Evolutionary conservation across 1,140 invertebrate genomes (phyloP).

Genomic region (Oedothorax gibbosus): DNA sequence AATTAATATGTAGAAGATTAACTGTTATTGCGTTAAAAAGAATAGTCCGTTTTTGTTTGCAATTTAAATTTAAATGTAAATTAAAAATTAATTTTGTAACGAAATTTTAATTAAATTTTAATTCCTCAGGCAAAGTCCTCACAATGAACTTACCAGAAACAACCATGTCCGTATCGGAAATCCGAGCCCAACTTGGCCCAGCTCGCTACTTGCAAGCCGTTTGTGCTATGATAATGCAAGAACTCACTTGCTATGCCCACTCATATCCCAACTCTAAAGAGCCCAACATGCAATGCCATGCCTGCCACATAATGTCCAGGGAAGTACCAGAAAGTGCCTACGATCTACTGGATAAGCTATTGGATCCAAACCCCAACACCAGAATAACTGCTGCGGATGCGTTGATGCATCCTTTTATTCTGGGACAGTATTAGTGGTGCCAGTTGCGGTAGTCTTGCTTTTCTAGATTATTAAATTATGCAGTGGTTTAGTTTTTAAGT

Average conservation of each 20-base stretch:
- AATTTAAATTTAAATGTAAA: too few relatives aligned
- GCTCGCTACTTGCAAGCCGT: conserved; percentile 32
- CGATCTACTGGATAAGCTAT: conserved; percentile 78
- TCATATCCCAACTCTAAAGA: background rate
- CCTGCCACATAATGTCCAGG: background rate
- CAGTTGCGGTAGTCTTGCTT: background rate
- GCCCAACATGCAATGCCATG: background rate
- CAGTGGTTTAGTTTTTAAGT: too few relatives aligned
- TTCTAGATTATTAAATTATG: too few relatives aligned
- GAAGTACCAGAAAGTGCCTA: conserved; percentile 77
- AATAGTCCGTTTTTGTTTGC: too few relatives aligned
- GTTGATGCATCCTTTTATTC: conserved; percentile 78
- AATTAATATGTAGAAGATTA: too few relatives aligned
- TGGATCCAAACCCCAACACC: conserved; percentile 80
- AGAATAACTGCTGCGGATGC: conserved; percentile 81
- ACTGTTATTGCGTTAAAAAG: too few relatives aligned
- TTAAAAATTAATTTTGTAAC: too few relatives aligned
- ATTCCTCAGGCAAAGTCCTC: conserved; percentile 33
- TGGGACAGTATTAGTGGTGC: background rate
- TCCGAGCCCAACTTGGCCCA: conserved; percentile 24
- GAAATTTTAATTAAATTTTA: background rate
- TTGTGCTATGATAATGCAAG: conserved; percentile 35
- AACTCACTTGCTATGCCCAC: conserved; percentile 33
- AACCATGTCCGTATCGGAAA: conserved; percentile 42
- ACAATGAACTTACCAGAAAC: conserved; percentile 48